These are phyloP conservation scores for Caenorhabditis angaria DNA, from an alignment of 2,888 invertebrate species.

Conservation along the genomic window DNA sequence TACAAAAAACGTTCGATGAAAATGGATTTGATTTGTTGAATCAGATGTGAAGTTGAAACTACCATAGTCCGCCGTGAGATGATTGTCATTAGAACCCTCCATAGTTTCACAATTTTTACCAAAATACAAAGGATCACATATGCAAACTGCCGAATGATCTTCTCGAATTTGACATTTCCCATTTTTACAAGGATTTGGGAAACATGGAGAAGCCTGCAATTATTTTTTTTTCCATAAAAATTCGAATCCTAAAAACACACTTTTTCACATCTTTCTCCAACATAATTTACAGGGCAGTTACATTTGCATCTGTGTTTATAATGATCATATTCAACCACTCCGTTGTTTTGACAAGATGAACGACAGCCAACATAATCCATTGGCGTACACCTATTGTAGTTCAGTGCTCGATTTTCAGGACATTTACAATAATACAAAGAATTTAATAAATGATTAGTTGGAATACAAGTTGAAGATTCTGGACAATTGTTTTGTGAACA, in stretches of 20 bases:
- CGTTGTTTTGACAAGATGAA: no score
- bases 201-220: conserved; percentile 25
- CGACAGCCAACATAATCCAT: conserved; percentile 52
- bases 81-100: conserved; percentile 49
- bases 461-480: not conserved
- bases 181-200: conserved; percentile 24
- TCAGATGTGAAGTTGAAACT: not conserved
- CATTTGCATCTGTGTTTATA: no score
- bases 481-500: not conserved
- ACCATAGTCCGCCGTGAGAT: conserved; percentile 31
- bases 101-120: conserved; percentile 59
- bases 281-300: no score
- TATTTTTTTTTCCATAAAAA: no score
- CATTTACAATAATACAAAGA: not conserved
- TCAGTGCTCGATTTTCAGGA: conserved; percentile 6
- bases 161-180: not conserved
- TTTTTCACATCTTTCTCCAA: conserved; percentile 33
- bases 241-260: not conserved
- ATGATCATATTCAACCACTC: no score
- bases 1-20: conserved; percentile 8
- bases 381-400: conserved; percentile 33
- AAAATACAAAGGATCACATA: not conserved
- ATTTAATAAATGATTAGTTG: not conserved
- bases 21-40: not conserved
- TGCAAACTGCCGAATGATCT: not conserved